Conservation (phyloP, 2,113 vertebrate species). For the Oryzias woworae region DNA sequence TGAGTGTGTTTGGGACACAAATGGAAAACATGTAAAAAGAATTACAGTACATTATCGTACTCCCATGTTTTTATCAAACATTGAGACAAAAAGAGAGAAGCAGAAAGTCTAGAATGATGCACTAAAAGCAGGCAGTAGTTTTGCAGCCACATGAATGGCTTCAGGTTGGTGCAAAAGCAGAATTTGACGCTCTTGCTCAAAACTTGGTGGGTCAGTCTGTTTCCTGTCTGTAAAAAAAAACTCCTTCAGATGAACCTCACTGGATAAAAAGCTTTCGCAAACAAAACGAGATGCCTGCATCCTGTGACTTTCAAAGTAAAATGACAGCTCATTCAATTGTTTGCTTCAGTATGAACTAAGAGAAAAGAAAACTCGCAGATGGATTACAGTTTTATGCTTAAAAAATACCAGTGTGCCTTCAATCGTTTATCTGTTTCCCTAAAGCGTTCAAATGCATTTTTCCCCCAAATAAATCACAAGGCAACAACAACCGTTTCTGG, state of each 20-base stretch:
- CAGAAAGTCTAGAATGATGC: background rate
- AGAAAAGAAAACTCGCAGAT: no score
- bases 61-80: no score
- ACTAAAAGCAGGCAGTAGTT: background rate
- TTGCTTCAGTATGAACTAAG: background rate
- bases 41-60: no score
- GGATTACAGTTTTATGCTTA: no score
- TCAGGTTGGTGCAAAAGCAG: background rate
- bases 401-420: no score
- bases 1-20: no score
- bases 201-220: conserved; percentile 24
- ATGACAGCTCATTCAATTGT: background rate
- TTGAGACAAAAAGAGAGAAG: background rate
- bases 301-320: conserved; percentile 42
- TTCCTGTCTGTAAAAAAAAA: conserved; percentile 16
- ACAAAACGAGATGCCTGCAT: background rate
- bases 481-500: no score
- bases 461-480: no score
- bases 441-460: no score
- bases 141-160: background rate
- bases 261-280: background rate
- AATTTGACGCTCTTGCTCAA: background rate
- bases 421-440: no score
- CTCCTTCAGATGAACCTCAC: background rate
- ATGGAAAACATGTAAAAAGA: no score